Evolutionary conservation across 1,140 invertebrate species (phyloP).

Genomic region (Apis laboriosa): DNA sequence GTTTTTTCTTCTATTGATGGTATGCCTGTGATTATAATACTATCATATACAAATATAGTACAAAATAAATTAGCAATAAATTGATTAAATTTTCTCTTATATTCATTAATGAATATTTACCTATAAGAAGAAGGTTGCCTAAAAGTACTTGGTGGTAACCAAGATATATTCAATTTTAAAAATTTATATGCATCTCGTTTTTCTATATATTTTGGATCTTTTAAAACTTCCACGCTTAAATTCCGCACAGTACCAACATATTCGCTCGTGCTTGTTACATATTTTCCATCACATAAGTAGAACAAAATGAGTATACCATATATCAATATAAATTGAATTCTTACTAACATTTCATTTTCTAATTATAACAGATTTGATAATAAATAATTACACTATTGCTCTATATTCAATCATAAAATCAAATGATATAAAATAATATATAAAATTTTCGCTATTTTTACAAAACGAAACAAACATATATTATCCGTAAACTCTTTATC

Average conservation of each 20-base stretch:
- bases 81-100: neutral
- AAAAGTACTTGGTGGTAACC: slow-evolving; percentile 53
- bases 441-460: neutral
- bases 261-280: slow-evolving; percentile 7
- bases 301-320: neutral
- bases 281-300: neutral
- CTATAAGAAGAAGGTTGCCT: slow-evolving; percentile 62
- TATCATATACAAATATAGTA: slow-evolving; percentile 11
- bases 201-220: slow-evolving; percentile 19
- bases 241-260: slow-evolving; percentile 45
- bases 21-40: slow-evolving; percentile 54
- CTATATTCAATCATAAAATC: neutral
- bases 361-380: neutral
- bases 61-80: neutral
- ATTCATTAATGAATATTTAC: slow-evolving; percentile 37
- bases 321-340: slow-evolving; percentile 13
- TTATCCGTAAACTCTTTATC: slow-evolving; percentile 44
- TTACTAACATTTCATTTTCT: slow-evolving; percentile 52
- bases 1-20: neutral
- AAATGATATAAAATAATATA: neutral
- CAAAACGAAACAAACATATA: neutral
- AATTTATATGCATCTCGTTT: slow-evolving; percentile 5
- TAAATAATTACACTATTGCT: neutral
- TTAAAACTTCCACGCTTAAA: slow-evolving; percentile 39
- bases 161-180: slow-evolving; percentile 67